Percentiles rank a stretch among this genome's conserved stretches.
phyloP scores from a whole-genome alignment of 2,888 invertebrate species.

The Chorisops tibialis region DNA sequence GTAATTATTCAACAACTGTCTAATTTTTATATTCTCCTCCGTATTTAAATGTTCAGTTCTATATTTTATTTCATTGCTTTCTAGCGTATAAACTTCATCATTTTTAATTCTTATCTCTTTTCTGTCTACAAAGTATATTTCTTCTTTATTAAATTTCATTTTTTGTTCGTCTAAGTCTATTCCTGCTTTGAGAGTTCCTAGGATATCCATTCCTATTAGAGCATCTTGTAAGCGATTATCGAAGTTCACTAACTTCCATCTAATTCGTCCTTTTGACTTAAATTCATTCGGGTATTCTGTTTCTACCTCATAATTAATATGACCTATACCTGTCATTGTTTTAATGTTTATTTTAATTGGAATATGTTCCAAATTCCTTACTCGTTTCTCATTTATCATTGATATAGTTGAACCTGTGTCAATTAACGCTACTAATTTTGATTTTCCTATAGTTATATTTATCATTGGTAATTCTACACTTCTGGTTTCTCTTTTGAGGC shows the following conservation, averaged over 20 bases:
- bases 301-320: neutral
- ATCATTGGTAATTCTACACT: slow-evolving; percentile 9
- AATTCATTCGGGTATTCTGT: neutral
- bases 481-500: slow-evolving; percentile 6
- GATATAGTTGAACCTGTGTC: slow-evolving; percentile 12
- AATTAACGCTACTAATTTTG: neutral
- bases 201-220: slow-evolving; percentile 2
- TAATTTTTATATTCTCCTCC: neutral
- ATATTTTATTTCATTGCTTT: neutral
- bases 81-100: neutral
- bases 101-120: neutral
- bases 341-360: neutral
- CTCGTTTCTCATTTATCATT: slow-evolving; percentile 6
- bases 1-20: neutral
- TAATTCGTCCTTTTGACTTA: neutral
- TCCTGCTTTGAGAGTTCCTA: neutral
- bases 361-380: neutral
- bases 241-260: neutral
- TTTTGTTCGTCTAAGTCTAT: neutral
- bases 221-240: neutral
- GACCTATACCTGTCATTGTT: neutral
- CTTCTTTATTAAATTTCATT: neutral
- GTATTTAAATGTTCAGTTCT: neutral
- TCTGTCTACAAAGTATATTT: neutral
- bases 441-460: neutral